phyloP scores from a whole-genome alignment of 1,140 invertebrate genomes.

The Drepana arcuata region DNA sequence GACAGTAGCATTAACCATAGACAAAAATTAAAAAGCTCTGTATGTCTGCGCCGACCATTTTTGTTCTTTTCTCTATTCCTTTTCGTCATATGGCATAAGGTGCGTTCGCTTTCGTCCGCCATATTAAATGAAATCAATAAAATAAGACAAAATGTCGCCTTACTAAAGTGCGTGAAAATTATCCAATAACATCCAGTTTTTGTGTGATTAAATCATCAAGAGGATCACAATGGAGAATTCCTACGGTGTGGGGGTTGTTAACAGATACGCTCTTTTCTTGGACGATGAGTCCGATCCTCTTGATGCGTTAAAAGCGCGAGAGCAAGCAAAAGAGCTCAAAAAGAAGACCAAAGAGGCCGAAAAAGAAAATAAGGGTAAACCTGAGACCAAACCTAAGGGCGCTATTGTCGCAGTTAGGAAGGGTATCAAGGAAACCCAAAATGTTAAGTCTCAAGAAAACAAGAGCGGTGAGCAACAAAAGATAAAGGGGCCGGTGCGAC shows the following conservation, averaged over 20 bases:
- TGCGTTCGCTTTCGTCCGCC: constrained; percentile 64
- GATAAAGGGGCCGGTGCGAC: constrained; percentile 48
- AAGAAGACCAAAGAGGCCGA: constrained; percentile 88
- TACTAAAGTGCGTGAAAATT: constrained; percentile 63
- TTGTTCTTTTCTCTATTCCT: constrained; percentile 65
- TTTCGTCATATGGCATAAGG: constrained; percentile 70
- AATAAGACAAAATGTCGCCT: constrained; percentile 70
- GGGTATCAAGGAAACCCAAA: constrained; percentile 79
- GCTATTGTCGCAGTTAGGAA: constrained; percentile 70
- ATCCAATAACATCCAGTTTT: constrained; percentile 70
- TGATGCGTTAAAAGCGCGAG: constrained; percentile 86
- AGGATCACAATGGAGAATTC: constrained; percentile 87
- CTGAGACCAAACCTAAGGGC: constrained; percentile 73
- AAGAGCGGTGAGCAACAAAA: constrained; percentile 78
- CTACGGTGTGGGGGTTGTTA: constrained; percentile 93
- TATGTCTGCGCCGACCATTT: constrained; percentile 38
- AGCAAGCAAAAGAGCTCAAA: constrained; percentile 84
- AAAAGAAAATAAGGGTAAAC: constrained; percentile 88
- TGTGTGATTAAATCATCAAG: constrained; percentile 69
- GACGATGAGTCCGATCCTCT: constrained; percentile 90
- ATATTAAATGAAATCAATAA: constrained; percentile 73
- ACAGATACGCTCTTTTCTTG: constrained; percentile 93
- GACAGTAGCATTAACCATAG: background rate
- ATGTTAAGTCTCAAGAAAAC: constrained; percentile 76
- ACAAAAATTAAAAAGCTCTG: background rate